Conservation (phyloP, 2,888 invertebrate species). For the Drosophila buzzatii region DNA sequence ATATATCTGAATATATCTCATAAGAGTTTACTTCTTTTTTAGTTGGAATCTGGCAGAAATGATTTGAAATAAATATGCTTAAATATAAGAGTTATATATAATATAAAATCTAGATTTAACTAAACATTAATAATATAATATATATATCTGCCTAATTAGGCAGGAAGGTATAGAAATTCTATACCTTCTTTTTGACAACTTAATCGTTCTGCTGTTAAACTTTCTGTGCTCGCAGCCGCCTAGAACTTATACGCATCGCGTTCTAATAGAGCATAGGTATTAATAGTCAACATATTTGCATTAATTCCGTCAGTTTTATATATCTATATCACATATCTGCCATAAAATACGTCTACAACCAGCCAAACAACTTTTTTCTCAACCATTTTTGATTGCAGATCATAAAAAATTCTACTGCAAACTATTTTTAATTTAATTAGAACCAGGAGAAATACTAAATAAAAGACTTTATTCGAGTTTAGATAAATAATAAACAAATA, state of each 20-base stretch:
- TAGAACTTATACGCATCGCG: neutral
- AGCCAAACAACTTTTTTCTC: neutral
- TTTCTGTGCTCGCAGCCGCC: neutral
- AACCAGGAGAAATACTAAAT: neutral
- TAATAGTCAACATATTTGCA: neutral
- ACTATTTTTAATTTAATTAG: conserved; percentile 5
- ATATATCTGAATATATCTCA: neutral
- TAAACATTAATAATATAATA: neutral
- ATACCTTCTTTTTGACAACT: neutral
- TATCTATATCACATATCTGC: neutral
- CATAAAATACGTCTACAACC: neutral
- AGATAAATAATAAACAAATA: neutral
- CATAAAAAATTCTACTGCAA: too few relatives aligned
- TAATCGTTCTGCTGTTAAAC: neutral
- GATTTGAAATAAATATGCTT: too few relatives aligned
- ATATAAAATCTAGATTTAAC: neutral
- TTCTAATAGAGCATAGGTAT: neutral
- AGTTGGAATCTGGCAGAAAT: too few relatives aligned
- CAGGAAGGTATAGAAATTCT: too few relatives aligned
- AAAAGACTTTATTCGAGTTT: neutral
- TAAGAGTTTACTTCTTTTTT: too few relatives aligned
- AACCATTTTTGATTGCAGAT: neutral
- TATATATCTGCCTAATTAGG: neutral
- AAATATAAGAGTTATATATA: too few relatives aligned
- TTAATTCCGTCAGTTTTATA: neutral